These are phyloP conservation scores for Lymantria monacha DNA, from an alignment of 2,888 invertebrate species.

Conservation along the genomic window DNA sequence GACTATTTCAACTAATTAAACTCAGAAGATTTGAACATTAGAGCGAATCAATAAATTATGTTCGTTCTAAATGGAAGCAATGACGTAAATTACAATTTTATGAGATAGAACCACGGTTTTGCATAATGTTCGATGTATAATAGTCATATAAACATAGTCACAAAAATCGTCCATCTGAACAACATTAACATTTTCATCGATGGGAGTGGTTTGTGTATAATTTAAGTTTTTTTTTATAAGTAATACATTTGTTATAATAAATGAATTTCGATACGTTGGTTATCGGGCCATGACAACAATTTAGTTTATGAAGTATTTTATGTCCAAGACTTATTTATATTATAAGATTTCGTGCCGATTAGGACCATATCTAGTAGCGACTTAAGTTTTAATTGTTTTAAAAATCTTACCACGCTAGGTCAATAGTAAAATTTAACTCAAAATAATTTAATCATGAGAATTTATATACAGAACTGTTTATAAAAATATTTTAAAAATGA, in stretches of 20 bases:
- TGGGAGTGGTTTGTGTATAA: constrained; percentile 74
- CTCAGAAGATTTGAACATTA: constrained; percentile 21
- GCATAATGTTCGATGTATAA: constrained; percentile 58
- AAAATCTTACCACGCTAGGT: constrained; percentile 15
- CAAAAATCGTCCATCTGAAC: constrained; percentile 64
- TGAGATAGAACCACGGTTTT: constrained; percentile 56
- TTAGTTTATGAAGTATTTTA: constrained; percentile 66
- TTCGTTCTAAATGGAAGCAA: constrained; percentile 51
- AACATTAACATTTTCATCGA: constrained; percentile 69
- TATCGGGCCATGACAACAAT: constrained; percentile 78
- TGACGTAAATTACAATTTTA: constrained; percentile 58
- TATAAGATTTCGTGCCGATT: constrained; percentile 52
- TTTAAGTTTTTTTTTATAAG: constrained; percentile 59
- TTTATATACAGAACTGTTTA: constrained; percentile 4
- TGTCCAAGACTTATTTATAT: constrained; percentile 72
- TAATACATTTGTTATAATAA: constrained; percentile 65
- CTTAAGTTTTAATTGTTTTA: constrained; percentile 27
- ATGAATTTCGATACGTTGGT: constrained; percentile 69
- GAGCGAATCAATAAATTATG: constrained; percentile 28
- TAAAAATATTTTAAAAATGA: constrained; percentile 1
- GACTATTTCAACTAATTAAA: constrained; percentile 18
- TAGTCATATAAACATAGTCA: constrained; percentile 74
- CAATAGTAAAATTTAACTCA: constrained; percentile 7
- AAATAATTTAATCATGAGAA: constrained; percentile 4
- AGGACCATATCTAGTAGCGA: constrained; percentile 32